Percentiles rank a stretch among this genome's conserved stretches.
Conservation (phyloP, 2,797 vertebrate genomes). For the Saguinus oedipus region DNA sequence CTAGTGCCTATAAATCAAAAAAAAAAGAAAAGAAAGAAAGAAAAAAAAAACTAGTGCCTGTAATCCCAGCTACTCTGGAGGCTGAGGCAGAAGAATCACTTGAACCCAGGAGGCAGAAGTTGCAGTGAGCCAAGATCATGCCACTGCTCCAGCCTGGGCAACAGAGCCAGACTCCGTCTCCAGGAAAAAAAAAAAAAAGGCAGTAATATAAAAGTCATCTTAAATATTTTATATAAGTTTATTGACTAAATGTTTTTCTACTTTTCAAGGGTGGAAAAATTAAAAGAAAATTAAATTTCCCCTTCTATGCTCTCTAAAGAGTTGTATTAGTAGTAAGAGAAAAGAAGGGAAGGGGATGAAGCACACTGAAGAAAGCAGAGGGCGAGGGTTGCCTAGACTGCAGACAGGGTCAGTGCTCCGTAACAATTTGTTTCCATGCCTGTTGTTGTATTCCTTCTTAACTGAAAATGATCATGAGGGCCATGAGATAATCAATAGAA, state of each 20-base stretch:
- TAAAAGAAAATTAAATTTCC: not conserved
- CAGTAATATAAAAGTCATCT: conserved; percentile 4
- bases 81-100: too few relatives aligned
- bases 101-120: too few relatives aligned
- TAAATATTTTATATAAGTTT: conserved; percentile 43
- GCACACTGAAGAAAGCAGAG: not conserved
- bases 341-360: not conserved
- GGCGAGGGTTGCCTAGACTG: not conserved
- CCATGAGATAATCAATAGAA: not conserved
- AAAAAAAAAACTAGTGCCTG: too few relatives aligned
- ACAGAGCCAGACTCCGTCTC: too few relatives aligned
- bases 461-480: not conserved
- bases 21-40: too few relatives aligned
- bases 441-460: not conserved
- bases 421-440: not conserved
- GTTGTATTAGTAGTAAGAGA: not conserved
- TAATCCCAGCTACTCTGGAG: too few relatives aligned
- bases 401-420: not conserved
- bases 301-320: not conserved
- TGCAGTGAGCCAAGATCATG: too few relatives aligned
- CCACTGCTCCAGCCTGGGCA: too few relatives aligned
- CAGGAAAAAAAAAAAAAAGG: not conserved
- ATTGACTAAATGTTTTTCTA: conserved; percentile 10
- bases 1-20: too few relatives aligned
- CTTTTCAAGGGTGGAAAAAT: not conserved